Base-by-base conservation (phyloP, 2,888 invertebrate genomes). In the Rhodophaea formosa region DNA sequence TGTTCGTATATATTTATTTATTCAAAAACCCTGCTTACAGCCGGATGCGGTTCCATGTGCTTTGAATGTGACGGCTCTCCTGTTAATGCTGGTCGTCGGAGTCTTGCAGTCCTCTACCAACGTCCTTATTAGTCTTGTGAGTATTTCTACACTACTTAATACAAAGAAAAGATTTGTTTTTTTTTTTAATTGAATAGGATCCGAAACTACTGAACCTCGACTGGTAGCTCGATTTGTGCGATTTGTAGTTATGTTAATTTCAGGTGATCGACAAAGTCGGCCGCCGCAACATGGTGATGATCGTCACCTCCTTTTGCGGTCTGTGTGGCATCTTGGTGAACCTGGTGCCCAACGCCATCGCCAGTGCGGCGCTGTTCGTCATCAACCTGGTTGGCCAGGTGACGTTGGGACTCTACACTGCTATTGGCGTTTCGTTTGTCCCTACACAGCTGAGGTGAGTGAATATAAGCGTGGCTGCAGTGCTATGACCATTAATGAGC, bases 391-490 rank as follows among this genome's bases (percentile, higher is more conserved):
- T 73, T 17, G 66, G 80, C 1, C 14, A 86, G 43, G 74, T 85
- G 46, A 79, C 82, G 8, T 68, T 83, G 14, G 88, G 89, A 0
- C 58, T 91, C 17, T 80, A 92, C 16, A 80, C 84, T 35, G 90
- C 92, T 7, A 86, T 92, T 2, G 71, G 84, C 0, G 87, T 92
- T 55, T 86, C 89, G 1, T 79, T 86, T 53, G 92, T 84, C 66
- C 92, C 92, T 1, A 92, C 92, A 0, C 79, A 86, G 58, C 59
- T 79, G 8, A 73, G 81, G 81, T 80, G 92, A 7, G 92, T 92
- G 2, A 23, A 23, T 23, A 5, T 23, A 2, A 23, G 23, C 2
- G 5, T 23, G 23, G 23, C 3, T 2, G 23, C 23, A 23, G 23
- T 23, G 23, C 2, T n/a, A n/a, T n/a, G n/a, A n/a, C n/a, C n/a